phyloP scores from a whole-genome alignment of 1,140 invertebrate genomes.

The Caenorhabditis tropicalis region DNA sequence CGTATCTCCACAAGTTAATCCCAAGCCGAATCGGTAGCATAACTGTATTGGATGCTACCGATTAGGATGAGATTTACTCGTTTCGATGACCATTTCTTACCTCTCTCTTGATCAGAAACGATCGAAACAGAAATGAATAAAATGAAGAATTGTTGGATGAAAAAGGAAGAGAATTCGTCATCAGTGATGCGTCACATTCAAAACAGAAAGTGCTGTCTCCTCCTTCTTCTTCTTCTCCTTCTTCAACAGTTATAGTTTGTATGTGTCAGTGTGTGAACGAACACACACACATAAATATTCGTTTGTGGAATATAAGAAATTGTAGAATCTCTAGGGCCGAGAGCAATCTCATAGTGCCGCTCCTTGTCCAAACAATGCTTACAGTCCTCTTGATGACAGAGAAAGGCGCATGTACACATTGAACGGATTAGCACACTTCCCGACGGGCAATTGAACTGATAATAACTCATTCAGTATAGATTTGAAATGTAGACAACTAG shows the following conservation, averaged over 20 bases:
- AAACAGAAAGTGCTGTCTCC: not conserved
- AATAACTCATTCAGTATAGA: constrained; percentile 18
- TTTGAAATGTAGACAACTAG: not conserved
- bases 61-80: constrained; percentile 41
- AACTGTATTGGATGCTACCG: not conserved
- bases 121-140: not conserved
- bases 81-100: not conserved
- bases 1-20: constrained; percentile 7
- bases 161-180: constrained; percentile 20
- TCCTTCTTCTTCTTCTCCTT: not conserved
- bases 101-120: not conserved
- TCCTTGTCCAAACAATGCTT: constrained; percentile 34
- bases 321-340: constrained; percentile 18
- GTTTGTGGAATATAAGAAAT: not conserved
- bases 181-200: constrained; percentile 1
- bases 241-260: not conserved
- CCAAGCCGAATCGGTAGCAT: constrained; percentile 28
- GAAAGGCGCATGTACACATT: constrained; percentile 31
- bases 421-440: constrained; percentile 38
- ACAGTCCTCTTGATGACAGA: constrained; percentile 10
- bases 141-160: not conserved
- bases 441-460: constrained; percentile 2
- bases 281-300: constrained; percentile 1
- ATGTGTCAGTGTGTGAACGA: not conserved
- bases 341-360: constrained; percentile 21